Evolutionary conservation across 2,888 invertebrate genomes (phyloP).

Genomic region (Oxyteleia sp.): DNA sequence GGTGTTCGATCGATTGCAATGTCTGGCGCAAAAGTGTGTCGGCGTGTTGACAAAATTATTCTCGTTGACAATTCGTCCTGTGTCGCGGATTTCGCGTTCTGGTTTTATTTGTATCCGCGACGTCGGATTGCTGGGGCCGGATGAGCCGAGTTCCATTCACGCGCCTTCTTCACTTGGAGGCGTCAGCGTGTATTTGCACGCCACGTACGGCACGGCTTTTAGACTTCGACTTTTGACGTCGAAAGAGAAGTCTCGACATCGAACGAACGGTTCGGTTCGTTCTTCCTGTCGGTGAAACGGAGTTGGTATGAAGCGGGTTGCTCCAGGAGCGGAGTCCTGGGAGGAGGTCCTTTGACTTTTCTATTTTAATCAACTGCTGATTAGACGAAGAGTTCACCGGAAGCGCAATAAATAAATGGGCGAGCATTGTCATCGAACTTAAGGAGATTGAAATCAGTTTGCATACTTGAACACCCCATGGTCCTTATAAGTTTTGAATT

Average conservation of each 20-base stretch:
- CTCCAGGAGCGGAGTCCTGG: no score
- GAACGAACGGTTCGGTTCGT: constrained; percentile 20
- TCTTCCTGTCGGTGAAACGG: constrained; percentile 17
- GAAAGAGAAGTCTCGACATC: constrained; percentile 12
- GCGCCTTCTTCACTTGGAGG: constrained; percentile 7
- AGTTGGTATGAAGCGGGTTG: no score
- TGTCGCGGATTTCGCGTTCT: constrained; percentile 3
- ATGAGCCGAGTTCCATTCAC: constrained; percentile 13
- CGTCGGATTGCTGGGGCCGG: constrained; percentile 9
- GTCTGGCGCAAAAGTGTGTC: constrained; percentile 5
- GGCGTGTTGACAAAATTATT: constrained; percentile 30
- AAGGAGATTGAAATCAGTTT: no score
- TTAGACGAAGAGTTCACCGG: no score
- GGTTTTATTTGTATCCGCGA: constrained; percentile 28
- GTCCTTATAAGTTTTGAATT: no score
- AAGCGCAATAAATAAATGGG: no score
- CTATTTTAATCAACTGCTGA: no score
- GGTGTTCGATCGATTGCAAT: constrained; percentile 20
- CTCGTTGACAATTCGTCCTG: constrained; percentile 1
- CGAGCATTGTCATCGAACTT: no score
- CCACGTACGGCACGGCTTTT: constrained; percentile 9
- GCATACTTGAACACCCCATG: no score
- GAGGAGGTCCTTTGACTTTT: no score
- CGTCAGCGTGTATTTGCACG: constrained; percentile 42
- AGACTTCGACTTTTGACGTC: constrained; percentile 14